Evolutionary conservation across 2,888 invertebrate genomes (phyloP).

Genomic region (Hybos culiciformis): DNA sequence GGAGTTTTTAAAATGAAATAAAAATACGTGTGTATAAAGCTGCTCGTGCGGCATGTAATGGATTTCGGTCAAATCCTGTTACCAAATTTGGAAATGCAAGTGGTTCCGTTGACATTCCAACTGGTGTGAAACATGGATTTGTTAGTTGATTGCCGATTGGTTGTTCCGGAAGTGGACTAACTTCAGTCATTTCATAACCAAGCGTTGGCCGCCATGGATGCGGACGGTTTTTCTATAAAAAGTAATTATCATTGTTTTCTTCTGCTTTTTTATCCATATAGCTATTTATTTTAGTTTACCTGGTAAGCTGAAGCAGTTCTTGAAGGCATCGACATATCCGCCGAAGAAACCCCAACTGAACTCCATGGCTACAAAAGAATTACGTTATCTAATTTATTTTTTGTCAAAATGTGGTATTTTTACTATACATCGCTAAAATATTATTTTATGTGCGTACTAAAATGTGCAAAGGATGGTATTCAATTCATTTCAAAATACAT

Average conservation of each 20-base stretch:
- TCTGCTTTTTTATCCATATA: not conserved
- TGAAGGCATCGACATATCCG: slow-evolving; percentile 46
- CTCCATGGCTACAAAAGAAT: slow-evolving; percentile 72
- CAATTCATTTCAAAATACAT: no score
- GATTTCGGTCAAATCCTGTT: slow-evolving; percentile 69
- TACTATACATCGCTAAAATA: no score
- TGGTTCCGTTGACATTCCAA: slow-evolving; percentile 55
- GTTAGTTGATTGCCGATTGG: slow-evolving; percentile 61
- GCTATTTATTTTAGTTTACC: slow-evolving; percentile 14
- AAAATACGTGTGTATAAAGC: slow-evolving; percentile 76
- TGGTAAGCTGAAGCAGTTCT: slow-evolving; percentile 54
- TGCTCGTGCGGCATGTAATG: slow-evolving; percentile 67
- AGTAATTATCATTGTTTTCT: no score
- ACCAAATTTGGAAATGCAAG: slow-evolving; percentile 70
- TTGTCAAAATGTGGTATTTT: no score
- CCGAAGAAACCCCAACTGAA: slow-evolving; percentile 41
- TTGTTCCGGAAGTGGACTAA: slow-evolving; percentile 52
- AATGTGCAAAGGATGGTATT: no score
- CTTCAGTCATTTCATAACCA: slow-evolving; percentile 64
- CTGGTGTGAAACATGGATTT: slow-evolving; percentile 44
- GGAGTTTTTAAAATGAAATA: no score
- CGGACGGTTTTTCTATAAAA: slow-evolving; percentile 46
- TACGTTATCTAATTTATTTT: no score
- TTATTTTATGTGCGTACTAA: no score
- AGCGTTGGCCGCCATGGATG: slow-evolving; percentile 70